Evolutionary conservation across 37 sponge, comb jelly and placozoan species (phyloP).

Genomic region (Theonella swinhoei): DNA sequence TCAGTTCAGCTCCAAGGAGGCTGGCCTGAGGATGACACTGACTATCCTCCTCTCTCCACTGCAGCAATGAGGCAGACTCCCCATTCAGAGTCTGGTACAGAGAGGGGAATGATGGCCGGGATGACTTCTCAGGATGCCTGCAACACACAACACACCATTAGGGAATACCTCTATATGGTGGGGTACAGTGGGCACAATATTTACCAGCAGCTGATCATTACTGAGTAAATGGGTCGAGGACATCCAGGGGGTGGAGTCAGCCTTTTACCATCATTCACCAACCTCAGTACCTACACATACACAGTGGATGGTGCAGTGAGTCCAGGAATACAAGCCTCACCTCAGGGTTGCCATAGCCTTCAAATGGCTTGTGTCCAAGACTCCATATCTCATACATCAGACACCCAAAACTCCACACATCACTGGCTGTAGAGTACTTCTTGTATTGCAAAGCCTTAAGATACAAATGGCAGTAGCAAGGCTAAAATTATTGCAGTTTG

Average conservation of each 20-base stretch:
- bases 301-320: too few species aligned
- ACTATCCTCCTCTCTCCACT: neutral
- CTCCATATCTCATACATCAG: slow-evolving; percentile 29
- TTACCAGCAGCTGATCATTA: slow-evolving; percentile 24
- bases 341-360: neutral
- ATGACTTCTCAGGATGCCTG: neutral
- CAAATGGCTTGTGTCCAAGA: slow-evolving; percentile 16
- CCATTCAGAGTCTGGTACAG: neutral
- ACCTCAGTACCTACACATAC: neutral
- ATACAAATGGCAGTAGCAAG: neutral
- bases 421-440: slow-evolving; percentile 23
- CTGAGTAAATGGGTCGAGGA: slow-evolving; percentile 14
- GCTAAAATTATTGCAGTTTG: too few species aligned
- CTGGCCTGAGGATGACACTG: too few species aligned
- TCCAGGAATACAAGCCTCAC: neutral
- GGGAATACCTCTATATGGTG: neutral
- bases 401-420: slow-evolving; percentile 29
- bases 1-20: too few species aligned
- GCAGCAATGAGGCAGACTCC: neutral
- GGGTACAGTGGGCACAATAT: neutral
- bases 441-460: slow-evolving; percentile 9
- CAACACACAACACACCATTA: neutral
- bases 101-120: neutral
- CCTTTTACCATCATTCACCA: neutral
- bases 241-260: slow-evolving; percentile 17